These are phyloP conservation scores for Rhabdornis inornatus DNA, from an alignment of 2,113 vertebrate species.

Conservation along the genomic window DNA sequence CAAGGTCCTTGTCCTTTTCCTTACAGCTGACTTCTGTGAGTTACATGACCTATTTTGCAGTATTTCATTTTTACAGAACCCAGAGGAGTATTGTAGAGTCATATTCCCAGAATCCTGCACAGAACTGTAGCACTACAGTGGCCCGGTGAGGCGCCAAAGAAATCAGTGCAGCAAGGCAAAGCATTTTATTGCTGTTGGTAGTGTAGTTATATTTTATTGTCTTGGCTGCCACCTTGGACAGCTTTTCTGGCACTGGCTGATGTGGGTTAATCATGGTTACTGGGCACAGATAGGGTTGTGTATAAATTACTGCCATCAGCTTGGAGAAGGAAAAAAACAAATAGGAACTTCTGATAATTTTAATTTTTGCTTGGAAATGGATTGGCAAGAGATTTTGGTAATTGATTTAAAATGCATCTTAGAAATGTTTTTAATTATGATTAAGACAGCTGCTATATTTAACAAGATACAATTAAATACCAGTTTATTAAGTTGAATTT, in stretches of 20 bases:
- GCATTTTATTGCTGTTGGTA: background rate
- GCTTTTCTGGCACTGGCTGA: conserved; percentile 17
- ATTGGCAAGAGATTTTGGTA: background rate
- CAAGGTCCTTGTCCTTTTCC: background rate
- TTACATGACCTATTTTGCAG: background rate
- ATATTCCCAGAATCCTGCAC: background rate
- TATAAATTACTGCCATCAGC: background rate
- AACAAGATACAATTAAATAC: conserved; percentile 63
- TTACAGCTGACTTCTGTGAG: background rate
- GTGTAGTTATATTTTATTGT: conserved; percentile 15
- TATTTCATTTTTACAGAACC: background rate
- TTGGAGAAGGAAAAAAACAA: background rate
- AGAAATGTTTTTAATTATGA: conserved; percentile 40
- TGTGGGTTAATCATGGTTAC: background rate
- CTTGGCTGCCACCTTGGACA: background rate
- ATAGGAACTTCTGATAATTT: background rate
- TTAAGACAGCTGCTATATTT: conserved; percentile 51
- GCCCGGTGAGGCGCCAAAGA: conserved; percentile 10
- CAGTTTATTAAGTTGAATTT: conserved; percentile 32
- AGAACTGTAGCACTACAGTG: background rate
- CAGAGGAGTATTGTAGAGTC: background rate
- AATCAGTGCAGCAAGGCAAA: background rate
- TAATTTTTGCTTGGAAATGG: background rate
- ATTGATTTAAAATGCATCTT: conserved; percentile 27
- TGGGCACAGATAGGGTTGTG: background rate